Base-by-base conservation (phyloP, 2,113 vertebrate genomes). In the Murina feae region DNA sequence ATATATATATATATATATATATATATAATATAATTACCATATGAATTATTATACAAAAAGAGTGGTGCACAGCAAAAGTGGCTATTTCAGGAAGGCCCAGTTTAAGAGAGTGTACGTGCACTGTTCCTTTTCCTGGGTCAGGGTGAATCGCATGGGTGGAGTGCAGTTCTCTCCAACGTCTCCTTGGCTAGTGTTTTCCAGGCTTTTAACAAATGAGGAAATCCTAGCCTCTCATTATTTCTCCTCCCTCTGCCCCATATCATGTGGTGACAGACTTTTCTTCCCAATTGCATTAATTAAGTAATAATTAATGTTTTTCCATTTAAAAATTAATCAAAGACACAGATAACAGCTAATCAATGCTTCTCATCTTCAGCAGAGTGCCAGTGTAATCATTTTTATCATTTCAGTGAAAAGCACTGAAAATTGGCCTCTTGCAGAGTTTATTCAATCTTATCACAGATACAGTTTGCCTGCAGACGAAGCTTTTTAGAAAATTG, bases 241-340 rank as follows among this genome's bases (percentile, higher is more conserved):
- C 39, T 72, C 23, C 28, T n/a, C 80, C 51, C 42, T 69, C 30
- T 76, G 14, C 21, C 32, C 35, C 9, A 21, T 44, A 78, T 49
- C n/a, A 89, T 58, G 17, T 49, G 76, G 37, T 83, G 23, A 91
- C 89, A 79, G 32, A 51, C 32, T 88, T 85, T 72, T 82, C 71
- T 80, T 39, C 51, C 83, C 53, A 81, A 76, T 35, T 49, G 35
- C n/a, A 74, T 63, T 92, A 39, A 68, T 88, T 69, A 84, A 55
- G 28, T 37, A 82, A 79, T 79, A 88, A 94, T 66, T 42, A 74
- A 81, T n/a, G 20, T 49, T 83, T 90, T 75, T 35, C 39, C 71
- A 80, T 58, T 87, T 94, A 95, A 84, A 92, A 79, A 74, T 83
- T 69, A 92, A 89, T 74, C 63, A 86, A 74, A 92, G 91, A 79